A percentile compares a stretch with the other conserved stretches of the same genome.
Conservation (phyloP, 2,797 vertebrate species). For the Macrochelys suwanniensis region DNA sequence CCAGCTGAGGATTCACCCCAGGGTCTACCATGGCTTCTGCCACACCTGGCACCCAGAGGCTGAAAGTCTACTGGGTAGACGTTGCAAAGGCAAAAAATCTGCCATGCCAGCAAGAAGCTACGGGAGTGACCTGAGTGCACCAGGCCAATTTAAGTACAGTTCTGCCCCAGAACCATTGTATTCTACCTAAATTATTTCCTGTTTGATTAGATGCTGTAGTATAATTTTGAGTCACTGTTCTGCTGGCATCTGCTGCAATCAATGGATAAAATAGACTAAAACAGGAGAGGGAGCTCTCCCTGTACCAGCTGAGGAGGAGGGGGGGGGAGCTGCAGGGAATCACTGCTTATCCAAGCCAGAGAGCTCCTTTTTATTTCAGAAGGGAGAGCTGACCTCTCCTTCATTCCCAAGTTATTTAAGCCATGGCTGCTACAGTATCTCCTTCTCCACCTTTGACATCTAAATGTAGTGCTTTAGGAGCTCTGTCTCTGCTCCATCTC, state of each 20-base stretch:
- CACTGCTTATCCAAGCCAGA: accelerated
- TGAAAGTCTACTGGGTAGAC: neutral
- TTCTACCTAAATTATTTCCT: neutral
- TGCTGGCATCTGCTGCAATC: neutral
- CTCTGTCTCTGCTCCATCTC: accelerated
- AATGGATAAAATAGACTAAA: neutral
- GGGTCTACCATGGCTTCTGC: neutral
- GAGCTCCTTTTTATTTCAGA: neutral
- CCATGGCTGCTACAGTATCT: neutral
- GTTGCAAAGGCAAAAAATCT: neutral
- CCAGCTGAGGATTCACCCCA: neutral
- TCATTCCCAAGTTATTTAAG: too few relatives aligned
- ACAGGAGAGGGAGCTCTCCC: neutral
- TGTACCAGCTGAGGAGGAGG: neutral
- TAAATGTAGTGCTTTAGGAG: neutral
- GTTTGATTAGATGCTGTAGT: neutral
- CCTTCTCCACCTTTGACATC: accelerated
- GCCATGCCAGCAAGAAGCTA: neutral
- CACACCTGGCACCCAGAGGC: neutral
- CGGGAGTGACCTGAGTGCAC: neutral
- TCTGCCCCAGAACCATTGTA: neutral
- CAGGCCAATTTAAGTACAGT: neutral
- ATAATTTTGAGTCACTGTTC: accelerated
- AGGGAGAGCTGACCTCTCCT: neutral
- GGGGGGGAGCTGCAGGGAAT: neutral